These are phyloP conservation scores for Eupithecia insigniata DNA, from an alignment of 2,888 invertebrate genomes.

Conservation along the genomic window DNA sequence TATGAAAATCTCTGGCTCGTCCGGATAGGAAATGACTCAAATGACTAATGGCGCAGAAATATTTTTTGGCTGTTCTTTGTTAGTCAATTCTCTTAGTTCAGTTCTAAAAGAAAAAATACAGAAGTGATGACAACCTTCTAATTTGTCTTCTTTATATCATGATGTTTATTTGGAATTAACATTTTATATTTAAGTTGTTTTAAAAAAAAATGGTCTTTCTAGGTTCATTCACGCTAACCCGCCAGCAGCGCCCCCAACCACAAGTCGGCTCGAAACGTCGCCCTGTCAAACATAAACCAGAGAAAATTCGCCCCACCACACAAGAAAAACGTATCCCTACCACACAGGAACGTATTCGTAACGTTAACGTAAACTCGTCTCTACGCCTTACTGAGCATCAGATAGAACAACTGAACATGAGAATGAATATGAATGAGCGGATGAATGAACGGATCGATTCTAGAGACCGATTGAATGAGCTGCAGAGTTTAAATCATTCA, in stretches of 20 bases:
- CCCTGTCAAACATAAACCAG: conserved; percentile 50
- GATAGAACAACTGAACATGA: conserved; percentile 58
- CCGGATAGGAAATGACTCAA: too few relatives aligned
- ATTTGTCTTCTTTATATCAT: too few relatives aligned
- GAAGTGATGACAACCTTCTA: too few relatives aligned
- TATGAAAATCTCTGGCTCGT: too few relatives aligned
- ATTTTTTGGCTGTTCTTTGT: too few relatives aligned
- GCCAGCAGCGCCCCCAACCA: conserved; percentile 76
- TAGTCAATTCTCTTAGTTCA: too few relatives aligned
- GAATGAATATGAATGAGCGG: conserved; percentile 38
- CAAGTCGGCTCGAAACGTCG: conserved; percentile 75
- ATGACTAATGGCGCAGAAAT: too few relatives aligned
- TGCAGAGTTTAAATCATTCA: conserved; percentile 42
- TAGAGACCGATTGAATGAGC: conserved; percentile 30
- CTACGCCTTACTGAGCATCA: conserved; percentile 55
- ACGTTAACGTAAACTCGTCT: conserved; percentile 31
- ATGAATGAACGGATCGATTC: conserved; percentile 40
- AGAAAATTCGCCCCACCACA: conserved; percentile 43
- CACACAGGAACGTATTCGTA: conserved; percentile 42
- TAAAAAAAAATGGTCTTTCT: neutral
- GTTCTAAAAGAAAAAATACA: too few relatives aligned
- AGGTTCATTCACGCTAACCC: conserved; percentile 70
- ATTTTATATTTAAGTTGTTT: neutral
- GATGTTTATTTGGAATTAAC: neutral
- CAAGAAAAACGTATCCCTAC: conserved; percentile 44